These are phyloP conservation scores for Zootoca vivipara DNA, from an alignment of 2,113 vertebrate genomes.

Conservation along the genomic window DNA sequence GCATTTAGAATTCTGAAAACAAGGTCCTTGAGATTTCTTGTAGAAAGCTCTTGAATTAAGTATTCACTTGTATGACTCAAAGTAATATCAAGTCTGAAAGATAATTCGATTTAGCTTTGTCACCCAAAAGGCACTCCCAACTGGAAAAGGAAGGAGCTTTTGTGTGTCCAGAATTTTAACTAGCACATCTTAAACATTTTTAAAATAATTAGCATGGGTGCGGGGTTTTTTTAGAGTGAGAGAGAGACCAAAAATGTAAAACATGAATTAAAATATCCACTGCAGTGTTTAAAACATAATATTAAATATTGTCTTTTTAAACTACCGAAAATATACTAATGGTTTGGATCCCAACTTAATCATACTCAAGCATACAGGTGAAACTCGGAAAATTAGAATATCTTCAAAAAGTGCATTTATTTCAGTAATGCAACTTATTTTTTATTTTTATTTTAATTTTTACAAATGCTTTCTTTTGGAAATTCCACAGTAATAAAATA, in stretches of 20 bases:
- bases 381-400: no score
- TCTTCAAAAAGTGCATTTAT: no score
- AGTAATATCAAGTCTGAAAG: background rate
- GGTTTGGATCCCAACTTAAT: no score
- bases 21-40: background rate
- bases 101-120: background rate
- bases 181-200: background rate
- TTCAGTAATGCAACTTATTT: no score
- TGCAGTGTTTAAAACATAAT: background rate
- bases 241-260: background rate
- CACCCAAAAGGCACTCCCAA: background rate
- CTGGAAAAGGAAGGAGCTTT: background rate
- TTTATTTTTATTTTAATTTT: no score
- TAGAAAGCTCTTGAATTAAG: background rate
- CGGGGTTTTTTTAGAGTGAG: background rate
- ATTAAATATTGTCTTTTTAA: background rate
- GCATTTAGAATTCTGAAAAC: constrained; percentile 9
- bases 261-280: background rate
- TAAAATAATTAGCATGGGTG: background rate
- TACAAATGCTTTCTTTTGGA: no score
- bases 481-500: no score
- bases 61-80: background rate
- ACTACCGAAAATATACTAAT: background rate
- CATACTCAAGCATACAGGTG: no score
- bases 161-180: background rate